These are phyloP conservation scores for Mythimna impura DNA, from an alignment of 2,888 invertebrate species.

Conservation along the genomic window DNA sequence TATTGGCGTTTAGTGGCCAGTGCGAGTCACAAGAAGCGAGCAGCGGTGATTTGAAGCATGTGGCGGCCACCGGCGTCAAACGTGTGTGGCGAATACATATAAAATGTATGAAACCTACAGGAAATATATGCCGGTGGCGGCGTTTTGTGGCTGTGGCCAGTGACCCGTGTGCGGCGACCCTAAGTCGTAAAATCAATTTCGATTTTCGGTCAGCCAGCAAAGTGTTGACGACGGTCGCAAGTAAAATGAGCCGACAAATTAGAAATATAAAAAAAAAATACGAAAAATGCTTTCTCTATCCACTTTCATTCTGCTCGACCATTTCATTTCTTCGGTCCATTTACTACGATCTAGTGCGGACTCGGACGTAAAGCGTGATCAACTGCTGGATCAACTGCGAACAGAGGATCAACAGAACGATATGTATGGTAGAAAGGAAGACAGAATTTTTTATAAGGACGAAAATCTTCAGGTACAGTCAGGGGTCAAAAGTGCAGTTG, in stretches of 20 bases:
- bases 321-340: conserved; percentile 6
- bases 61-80: no score
- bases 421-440: background rate
- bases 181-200: background rate
- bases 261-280: background rate
- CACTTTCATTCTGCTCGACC: background rate
- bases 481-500: no score
- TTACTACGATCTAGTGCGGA: conserved; percentile 8
- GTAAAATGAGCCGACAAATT: background rate
- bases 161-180: no score
- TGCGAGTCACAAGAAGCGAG: no score
- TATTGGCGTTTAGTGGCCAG: no score
- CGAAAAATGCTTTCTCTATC: background rate
- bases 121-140: no score
- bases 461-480: background rate
- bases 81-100: no score
- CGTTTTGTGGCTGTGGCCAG: no score
- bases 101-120: no score
- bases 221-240: background rate
- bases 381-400: background rate
- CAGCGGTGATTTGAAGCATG: no score
- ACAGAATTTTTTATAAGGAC: background rate
- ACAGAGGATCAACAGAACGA: background rate
- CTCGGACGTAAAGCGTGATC: conserved; percentile 1
- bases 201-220: background rate